Base-by-base conservation (phyloP, 1,140 invertebrate genomes). In the Conus ventricosus region DNA sequence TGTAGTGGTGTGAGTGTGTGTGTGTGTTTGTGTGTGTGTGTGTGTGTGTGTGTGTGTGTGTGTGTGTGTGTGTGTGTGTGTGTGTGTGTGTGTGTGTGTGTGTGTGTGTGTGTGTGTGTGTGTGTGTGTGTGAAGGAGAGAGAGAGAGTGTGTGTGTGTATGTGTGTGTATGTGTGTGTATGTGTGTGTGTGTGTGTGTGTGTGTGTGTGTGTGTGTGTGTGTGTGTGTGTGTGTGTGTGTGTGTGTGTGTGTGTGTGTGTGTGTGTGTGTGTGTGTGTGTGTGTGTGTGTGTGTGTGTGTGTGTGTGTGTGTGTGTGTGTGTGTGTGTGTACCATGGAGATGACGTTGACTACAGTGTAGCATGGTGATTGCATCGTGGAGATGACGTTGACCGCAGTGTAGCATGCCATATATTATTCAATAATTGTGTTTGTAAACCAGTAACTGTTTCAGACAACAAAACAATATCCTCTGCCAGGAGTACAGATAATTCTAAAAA, bases 41-140 rank as follows among this genome's bases (percentile, higher is more conserved):
- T n/a, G n/a, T n/a, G n/a, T n/a, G n/a, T 75, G 71, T 75, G 25
- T 15, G 71, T 75, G 71, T 75, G 71, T 75, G 71, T 75, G 71
- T 75, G 71, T 75, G 71, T 75, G 23, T 75, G 71, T 75, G 71
- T 75, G 23, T 75, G 71, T 75, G 71, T 75, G 71, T 75, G 71
- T 75, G 71, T 75, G 71, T 75, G 71, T 75, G 71, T 75, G 71
- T 75, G 71, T 75, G 71, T 75, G 71, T 75, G 71, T 75, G 71
- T 75, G 71, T 75, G 71, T 75, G 71, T 75, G 71, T 75, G 71
- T 75, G 71, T 75, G 71, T 75, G 71, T 75, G 71, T 75, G 71
- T 75, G 71, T 75, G 23, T 75, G 71, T 75, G 71, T 75, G 71
- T n/a, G n/a, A n/a, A n/a, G n/a, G n/a, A n/a, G n/a, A n/a, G n/a